These are phyloP conservation scores for Oegoconia quadripuncta DNA, from an alignment of 2,888 invertebrate genomes.

Conservation along the genomic window DNA sequence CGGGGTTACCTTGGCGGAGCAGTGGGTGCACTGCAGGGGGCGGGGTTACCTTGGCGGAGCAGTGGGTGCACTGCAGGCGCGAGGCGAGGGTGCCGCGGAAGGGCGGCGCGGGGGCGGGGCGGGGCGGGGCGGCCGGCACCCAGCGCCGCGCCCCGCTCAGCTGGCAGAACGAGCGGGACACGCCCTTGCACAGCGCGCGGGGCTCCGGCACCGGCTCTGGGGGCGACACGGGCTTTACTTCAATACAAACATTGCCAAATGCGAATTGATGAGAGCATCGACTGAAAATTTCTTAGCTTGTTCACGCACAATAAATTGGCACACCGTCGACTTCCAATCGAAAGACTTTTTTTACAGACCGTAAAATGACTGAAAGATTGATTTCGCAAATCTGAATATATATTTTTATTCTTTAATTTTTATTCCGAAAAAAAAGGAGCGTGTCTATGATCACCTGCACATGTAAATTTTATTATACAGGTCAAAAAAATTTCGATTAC, in stretches of 20 bases:
- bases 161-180: conserved; percentile 72
- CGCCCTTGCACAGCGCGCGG: conserved; percentile 56
- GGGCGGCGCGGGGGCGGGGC: conserved; percentile 59
- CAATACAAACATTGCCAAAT: neutral
- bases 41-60: conserved; percentile 53
- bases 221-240: neutral
- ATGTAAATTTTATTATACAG: too few relatives aligned
- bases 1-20: neutral
- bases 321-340: too few relatives aligned
- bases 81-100: conserved; percentile 68
- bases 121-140: conserved; percentile 44
- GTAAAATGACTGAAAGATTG: too few relatives aligned
- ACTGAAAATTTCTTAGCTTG: too few relatives aligned
- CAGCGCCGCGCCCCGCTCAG: conserved; percentile 68
- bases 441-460: too few relatives aligned
- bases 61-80: conserved; percentile 66
- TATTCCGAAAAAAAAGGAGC: too few relatives aligned
- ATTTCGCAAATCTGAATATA: too few relatives aligned
- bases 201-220: conserved; percentile 49
- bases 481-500: too few relatives aligned
- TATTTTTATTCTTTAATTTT: too few relatives aligned
- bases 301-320: too few relatives aligned
- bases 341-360: too few relatives aligned
- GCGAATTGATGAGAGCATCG: neutral
- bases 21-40: neutral